These are phyloP conservation scores for Pterois miles DNA, from an alignment of 2,797 vertebrate species.

Conservation along the genomic window DNA sequence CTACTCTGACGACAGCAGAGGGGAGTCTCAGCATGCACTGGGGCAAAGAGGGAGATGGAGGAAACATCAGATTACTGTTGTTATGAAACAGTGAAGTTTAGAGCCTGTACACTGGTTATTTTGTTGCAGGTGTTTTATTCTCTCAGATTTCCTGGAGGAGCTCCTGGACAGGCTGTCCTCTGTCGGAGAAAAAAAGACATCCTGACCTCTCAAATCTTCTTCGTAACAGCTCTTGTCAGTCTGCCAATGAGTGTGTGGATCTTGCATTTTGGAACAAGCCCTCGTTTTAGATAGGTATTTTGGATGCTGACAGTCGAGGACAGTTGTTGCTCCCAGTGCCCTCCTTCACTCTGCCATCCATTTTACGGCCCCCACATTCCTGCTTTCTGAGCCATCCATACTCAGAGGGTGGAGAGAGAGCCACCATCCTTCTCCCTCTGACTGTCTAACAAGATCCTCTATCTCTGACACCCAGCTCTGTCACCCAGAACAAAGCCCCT, in stretches of 20 bases:
- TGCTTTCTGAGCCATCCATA: slow-evolving; percentile 57
- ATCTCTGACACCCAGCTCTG: slow-evolving; percentile 75
- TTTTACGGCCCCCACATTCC: slow-evolving; percentile 44
- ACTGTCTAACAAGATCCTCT: slow-evolving; percentile 73
- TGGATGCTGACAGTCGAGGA: slow-evolving; percentile 47
- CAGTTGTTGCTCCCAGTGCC: slow-evolving; percentile 52
- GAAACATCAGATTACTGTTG: slow-evolving; percentile 10
- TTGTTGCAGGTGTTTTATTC: slow-evolving; percentile 7
- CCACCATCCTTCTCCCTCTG: slow-evolving; percentile 56
- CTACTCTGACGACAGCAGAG: slow-evolving; percentile 3
- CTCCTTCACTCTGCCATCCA: slow-evolving; percentile 49
- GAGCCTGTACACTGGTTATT: background rate
- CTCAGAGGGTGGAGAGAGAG: slow-evolving; percentile 55
- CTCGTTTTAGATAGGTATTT: slow-evolving; percentile 37
- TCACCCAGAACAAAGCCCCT: slow-evolving; percentile 77
- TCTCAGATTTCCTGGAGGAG: slow-evolving; percentile 17
- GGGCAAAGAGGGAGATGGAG: background rate
- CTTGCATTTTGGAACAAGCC: slow-evolving; percentile 29
- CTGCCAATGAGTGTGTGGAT: slow-evolving; percentile 14
- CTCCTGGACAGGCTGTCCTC: slow-evolving; percentile 8
- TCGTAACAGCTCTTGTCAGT: slow-evolving; percentile 39
- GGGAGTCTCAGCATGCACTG: slow-evolving; percentile 4
- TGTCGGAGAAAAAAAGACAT: slow-evolving; percentile 11
- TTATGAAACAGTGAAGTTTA: background rate
- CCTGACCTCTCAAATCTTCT: slow-evolving; percentile 30